These are phyloP conservation scores for Erebia epiphron DNA, from an alignment of 2,888 invertebrate genomes.

Conservation along the genomic window DNA sequence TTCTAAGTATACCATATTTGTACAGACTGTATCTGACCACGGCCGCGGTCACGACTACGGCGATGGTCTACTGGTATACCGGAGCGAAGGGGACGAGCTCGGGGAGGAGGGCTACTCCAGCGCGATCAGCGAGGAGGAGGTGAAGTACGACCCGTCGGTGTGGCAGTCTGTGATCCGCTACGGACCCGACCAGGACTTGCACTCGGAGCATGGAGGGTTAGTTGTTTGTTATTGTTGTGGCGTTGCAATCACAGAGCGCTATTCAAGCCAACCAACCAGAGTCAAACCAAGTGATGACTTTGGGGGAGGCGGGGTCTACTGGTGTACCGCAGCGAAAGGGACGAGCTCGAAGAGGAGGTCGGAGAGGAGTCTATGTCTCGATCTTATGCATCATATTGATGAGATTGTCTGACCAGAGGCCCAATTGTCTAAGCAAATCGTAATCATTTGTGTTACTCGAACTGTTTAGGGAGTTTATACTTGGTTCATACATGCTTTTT, in stretches of 20 bases:
- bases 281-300: no score
- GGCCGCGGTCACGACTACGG: slow-evolving; percentile 75
- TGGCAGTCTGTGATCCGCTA: slow-evolving; percentile 88
- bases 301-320: slow-evolving; percentile 62
- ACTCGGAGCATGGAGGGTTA: slow-evolving; percentile 81
- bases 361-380: no score
- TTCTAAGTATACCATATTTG: not conserved
- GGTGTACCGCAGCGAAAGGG: slow-evolving; percentile 72
- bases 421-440: no score
- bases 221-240: slow-evolving; percentile 18
- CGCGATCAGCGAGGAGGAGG: slow-evolving; percentile 89
- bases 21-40: slow-evolving; percentile 55
- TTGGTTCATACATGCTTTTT: no score
- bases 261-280: no score
- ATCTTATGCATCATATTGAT: no score
- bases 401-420: no score
- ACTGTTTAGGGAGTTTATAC: no score
- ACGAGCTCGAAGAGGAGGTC: slow-evolving; percentile 64
- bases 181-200: slow-evolving; percentile 77
- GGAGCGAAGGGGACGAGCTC: slow-evolving; percentile 64
- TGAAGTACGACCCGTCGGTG: slow-evolving; percentile 86
- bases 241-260: no score
- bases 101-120: slow-evolving; percentile 86
- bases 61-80: slow-evolving; percentile 82
- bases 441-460: no score